phyloP scores from a whole-genome alignment of 2,888 invertebrate species.

The Drosophila buzzatii region DNA sequence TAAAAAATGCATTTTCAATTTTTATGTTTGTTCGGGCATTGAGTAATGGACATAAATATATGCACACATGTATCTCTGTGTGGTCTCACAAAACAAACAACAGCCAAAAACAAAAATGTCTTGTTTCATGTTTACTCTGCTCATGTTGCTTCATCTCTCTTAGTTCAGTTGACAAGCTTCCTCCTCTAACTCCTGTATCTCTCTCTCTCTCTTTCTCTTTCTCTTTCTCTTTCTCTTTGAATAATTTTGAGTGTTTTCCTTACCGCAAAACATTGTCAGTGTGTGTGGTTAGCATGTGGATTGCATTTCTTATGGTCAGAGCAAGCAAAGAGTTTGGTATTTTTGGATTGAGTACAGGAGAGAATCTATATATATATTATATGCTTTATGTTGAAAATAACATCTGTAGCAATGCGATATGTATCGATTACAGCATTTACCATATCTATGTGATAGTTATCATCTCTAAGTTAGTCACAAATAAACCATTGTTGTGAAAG shows the following conservation, averaged over 20 bases:
- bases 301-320: neutral
- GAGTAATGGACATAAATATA: conserved; percentile 70
- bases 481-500: too few relatives aligned
- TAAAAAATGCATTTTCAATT: conserved; percentile 70
- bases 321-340: neutral
- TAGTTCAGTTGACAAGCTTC: neutral
- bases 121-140: conserved; percentile 10
- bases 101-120: conserved; percentile 1
- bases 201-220: neutral
- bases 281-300: neutral
- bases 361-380: neutral
- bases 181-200: neutral
- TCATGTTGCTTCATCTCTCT: conserved; percentile 1
- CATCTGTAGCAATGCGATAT: too few relatives aligned
- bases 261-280: neutral
- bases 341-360: conserved; percentile 10
- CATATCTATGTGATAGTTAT: too few relatives aligned
- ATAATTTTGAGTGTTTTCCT: conserved; percentile 1
- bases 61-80: neutral
- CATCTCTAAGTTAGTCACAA: too few relatives aligned
- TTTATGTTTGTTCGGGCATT: conserved; percentile 64
- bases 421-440: too few relatives aligned
- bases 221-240: neutral
- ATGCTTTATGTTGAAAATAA: too few relatives aligned
- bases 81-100: neutral